Percentiles rank a stretch among this genome's conserved stretches.
These are phyloP conservation scores for Eurystomus glaucurus DNA, from an alignment of 2,797 vertebrate genomes.

Conservation along the genomic window DNA sequence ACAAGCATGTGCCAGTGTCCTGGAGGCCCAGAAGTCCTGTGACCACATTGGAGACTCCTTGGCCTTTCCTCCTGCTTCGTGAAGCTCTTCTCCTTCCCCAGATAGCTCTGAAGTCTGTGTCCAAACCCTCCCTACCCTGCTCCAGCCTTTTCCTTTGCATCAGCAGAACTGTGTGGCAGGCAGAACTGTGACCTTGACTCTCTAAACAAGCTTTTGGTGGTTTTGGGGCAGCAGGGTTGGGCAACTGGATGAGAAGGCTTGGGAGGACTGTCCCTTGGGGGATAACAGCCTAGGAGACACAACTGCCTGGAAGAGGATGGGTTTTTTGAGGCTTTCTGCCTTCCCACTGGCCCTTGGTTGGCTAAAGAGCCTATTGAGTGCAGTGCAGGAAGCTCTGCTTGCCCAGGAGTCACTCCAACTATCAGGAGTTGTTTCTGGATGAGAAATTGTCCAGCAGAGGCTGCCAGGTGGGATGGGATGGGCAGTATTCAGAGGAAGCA, in stretches of 20 bases:
- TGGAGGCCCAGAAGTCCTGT: neutral
- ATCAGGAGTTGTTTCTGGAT: neutral
- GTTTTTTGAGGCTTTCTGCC: neutral
- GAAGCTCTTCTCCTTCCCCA: neutral
- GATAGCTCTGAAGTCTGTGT: neutral
- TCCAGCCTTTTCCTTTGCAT: neutral
- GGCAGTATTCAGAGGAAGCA: neutral
- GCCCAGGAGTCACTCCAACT: rapidly evolving
- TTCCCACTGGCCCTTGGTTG: neutral
- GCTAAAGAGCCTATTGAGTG: neutral
- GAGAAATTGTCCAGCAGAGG: neutral
- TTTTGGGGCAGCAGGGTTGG: neutral
- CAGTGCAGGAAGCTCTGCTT: neutral
- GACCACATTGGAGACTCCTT: neutral
- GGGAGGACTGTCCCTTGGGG: neutral
- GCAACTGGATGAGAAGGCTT: neutral
- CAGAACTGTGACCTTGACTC: neutral
- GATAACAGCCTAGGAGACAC: neutral
- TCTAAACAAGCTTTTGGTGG: neutral
- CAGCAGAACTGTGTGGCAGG: neutral
- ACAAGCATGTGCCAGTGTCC: neutral
- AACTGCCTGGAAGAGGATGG: neutral
- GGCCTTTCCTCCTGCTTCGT: neutral
- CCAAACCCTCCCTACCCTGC: neutral
- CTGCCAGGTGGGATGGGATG: neutral